These are phyloP conservation scores for Hypomesus transpacificus DNA, from an alignment of 2,113 vertebrate species.

Conservation along the genomic window DNA sequence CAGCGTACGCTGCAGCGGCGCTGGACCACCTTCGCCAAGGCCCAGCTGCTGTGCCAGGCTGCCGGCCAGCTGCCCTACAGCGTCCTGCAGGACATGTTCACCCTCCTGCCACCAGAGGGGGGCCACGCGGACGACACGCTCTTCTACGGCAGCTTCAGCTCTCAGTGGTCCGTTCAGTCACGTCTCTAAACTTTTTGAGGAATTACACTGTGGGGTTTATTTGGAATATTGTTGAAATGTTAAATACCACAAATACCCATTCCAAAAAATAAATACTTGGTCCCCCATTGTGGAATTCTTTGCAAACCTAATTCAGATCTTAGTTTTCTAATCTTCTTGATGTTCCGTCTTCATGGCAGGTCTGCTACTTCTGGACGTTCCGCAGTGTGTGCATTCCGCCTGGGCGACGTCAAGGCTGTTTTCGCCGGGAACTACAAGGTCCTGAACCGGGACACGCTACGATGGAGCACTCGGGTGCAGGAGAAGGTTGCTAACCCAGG, in stretches of 20 bases:
- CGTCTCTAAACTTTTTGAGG: neutral
- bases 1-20: slow-evolving; percentile 72
- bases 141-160: slow-evolving; percentile 74
- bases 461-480: slow-evolving; percentile 68
- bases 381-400: slow-evolving; percentile 67
- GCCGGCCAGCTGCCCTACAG: slow-evolving; percentile 71
- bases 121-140: slow-evolving; percentile 59
- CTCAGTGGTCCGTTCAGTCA: slow-evolving; percentile 66
- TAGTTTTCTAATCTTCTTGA: neutral
- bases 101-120: slow-evolving; percentile 63
- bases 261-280: neutral
- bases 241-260: neutral
- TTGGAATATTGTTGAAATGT: neutral
- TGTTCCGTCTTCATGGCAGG: slow-evolving; percentile 42
- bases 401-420: slow-evolving; percentile 61
- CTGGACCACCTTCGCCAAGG: slow-evolving; percentile 77
- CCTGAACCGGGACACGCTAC: slow-evolving; percentile 69
- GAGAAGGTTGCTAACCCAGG: slow-evolving; percentile 72
- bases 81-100: slow-evolving; percentile 69
- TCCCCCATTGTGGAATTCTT: neutral
- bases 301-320: no score
- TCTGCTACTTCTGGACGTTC: slow-evolving; percentile 63
- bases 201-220: neutral
- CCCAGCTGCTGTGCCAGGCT: slow-evolving; percentile 71
- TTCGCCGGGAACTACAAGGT: slow-evolving; percentile 73